These are phyloP conservation scores for Trissolcus brochymenae DNA, from an alignment of 2,888 invertebrate genomes.

Conservation along the genomic window DNA sequence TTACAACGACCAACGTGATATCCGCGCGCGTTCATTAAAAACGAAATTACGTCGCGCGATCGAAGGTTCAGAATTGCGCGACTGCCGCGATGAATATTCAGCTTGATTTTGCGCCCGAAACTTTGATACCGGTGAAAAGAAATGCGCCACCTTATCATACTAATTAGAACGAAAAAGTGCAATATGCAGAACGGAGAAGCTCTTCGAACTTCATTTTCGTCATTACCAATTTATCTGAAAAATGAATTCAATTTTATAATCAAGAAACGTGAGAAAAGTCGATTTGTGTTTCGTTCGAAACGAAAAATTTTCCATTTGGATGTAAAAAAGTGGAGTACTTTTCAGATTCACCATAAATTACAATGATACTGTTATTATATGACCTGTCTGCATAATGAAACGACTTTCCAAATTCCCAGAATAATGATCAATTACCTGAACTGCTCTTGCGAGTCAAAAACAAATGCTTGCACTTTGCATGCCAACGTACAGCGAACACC, in stretches of 20 bases:
- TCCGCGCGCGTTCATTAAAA: constrained; percentile 38
- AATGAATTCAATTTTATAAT: neutral
- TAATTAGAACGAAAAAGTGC: constrained; percentile 51
- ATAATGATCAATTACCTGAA: no score
- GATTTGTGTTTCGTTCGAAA: no score
- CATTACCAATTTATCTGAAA: neutral
- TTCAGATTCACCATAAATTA: no score
- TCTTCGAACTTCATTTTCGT: neutral
- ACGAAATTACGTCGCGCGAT: constrained; percentile 27
- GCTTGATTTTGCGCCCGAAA: constrained; percentile 73
- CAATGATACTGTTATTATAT: no score
- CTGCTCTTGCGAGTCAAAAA: neutral
- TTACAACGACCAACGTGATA: constrained; percentile 42
- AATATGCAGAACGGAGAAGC: constrained; percentile 31
- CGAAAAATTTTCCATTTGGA: no score
- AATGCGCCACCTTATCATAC: constrained; percentile 30
- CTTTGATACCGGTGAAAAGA: constrained; percentile 61
- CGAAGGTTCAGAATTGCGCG: constrained; percentile 55
- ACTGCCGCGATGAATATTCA: constrained; percentile 75
- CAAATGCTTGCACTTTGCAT: neutral
- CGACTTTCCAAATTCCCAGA: no score
- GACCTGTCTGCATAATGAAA: no score
- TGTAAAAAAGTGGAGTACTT: no score
- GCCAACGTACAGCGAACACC: neutral
- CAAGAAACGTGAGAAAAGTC: no score